Conservation (phyloP, 2,113 vertebrate species). For the Theristicus caerulescens region DNA sequence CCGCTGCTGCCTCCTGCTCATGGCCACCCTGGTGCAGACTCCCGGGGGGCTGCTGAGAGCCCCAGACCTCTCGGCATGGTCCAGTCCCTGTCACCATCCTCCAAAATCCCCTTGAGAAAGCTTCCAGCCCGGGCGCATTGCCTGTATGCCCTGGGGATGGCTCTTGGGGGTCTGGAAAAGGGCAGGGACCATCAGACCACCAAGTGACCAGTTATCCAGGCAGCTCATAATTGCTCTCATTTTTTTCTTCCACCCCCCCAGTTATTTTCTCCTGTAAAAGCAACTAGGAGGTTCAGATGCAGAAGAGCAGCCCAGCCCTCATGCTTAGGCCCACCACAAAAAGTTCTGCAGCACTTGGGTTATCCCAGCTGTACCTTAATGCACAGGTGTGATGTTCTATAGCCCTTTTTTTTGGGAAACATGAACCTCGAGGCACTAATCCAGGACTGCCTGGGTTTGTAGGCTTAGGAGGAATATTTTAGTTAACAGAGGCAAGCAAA, state of each 20-base stretch:
- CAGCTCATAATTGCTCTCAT: background rate
- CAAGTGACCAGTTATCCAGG: no score
- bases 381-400: fast-evolving
- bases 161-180: background rate
- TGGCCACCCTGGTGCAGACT: fast-evolving
- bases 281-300: background rate
- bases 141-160: background rate
- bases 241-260: background rate
- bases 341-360: background rate
- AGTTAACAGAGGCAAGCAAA: background rate
- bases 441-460: background rate
- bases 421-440: background rate
- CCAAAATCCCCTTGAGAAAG: background rate
- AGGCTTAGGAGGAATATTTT: background rate
- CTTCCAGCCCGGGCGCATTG: fast-evolving
- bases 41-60: background rate
- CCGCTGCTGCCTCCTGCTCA: background rate
- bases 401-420: background rate
- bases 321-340: fast-evolving
- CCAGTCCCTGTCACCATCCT: background rate
- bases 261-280: background rate
- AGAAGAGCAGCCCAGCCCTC: background rate
- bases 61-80: background rate
- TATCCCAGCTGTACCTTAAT: background rate
- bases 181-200: background rate